Evolutionary conservation across 2,113 vertebrate species (phyloP).

Genomic region (Xenus cinereus): DNA sequence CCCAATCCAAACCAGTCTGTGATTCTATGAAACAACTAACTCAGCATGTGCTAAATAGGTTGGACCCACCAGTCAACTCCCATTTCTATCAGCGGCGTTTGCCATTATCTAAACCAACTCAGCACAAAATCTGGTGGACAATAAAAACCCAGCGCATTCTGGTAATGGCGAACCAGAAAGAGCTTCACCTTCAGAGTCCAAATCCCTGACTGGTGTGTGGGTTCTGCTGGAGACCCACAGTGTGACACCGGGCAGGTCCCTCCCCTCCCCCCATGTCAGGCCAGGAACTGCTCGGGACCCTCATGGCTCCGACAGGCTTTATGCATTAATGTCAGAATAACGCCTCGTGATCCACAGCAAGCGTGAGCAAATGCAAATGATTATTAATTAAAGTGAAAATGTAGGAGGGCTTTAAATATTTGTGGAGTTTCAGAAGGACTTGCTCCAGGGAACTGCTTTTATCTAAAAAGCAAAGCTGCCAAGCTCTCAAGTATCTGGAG

Average conservation of each 20-base stretch:
- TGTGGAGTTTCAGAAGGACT: background rate
- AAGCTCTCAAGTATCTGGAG: background rate
- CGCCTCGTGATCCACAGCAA: background rate
- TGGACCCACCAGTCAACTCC: background rate
- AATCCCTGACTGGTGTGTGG: background rate
- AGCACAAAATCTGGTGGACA: background rate
- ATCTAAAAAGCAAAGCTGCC: conserved; percentile 22
- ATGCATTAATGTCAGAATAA: background rate
- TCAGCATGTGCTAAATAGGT: background rate
- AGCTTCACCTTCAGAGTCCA: background rate
- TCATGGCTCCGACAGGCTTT: background rate
- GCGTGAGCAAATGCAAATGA: background rate
- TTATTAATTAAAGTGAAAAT: conserved; percentile 44
- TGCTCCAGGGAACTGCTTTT: background rate
- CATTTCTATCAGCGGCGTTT: background rate
- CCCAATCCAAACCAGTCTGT: too few relatives aligned
- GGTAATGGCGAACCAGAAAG: background rate
- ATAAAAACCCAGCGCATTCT: background rate
- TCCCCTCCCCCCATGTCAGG: background rate
- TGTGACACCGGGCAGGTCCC: background rate
- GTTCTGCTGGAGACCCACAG: background rate
- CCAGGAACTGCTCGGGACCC: background rate
- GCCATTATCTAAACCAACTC: background rate
- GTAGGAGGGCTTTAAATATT: conserved; percentile 38
- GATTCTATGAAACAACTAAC: background rate